Evolutionary conservation across 2,888 invertebrate genomes (phyloP), one percentile per base, ranked within the genome.

Genomic region (Mimachlamys varia): DNA sequence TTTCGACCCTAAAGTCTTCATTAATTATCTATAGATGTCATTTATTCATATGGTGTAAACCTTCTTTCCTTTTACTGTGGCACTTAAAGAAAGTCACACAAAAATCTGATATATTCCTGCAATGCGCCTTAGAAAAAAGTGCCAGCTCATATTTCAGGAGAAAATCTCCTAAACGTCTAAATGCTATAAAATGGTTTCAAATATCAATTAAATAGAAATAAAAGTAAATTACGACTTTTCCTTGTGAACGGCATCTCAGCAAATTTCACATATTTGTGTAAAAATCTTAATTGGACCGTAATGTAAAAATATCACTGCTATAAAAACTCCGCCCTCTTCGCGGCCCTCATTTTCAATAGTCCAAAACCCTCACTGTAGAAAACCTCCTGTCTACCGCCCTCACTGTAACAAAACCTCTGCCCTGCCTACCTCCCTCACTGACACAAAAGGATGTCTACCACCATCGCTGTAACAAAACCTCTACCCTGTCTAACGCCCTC

Each of bases 1-100:
- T 13, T 33, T 33, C 27, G 22, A 33, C 76, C 1, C 22, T 76
- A 27, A 33, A 17, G 17, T 7, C 76, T 33, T 76, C 33, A 76
- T 76, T 76, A 76, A 76, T 76, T 76, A 76, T 33, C 76, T 76
- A 76, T 76, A 76, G 7, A 33, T 76, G 76, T 76, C 76, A 76
- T 62, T 62, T 62, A 62, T 62, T 62, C 22, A 19, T 22, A 22
- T 76, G 76, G 19, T 19, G 19, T 22, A 58, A 76, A 62, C n/a
- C n/a, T 62, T 33, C 12, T 33, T 12, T 7, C 22, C 76, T 33
- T 76, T 76, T 22, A 76, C 76, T 33, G 12, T 3, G 27, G 15
- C 76, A 33, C 33, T 76, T 33, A 33, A 76, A 76, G 62, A 76
- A 27, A 33, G 19, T 76, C 76, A 12, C 33, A 76, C 76, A 76